A percentile compares a stretch with the other conserved stretches of the same genome.
Evolutionary conservation across 2,797 vertebrate genomes (phyloP).

Genomic region (Anisognathus igniventris): DNA sequence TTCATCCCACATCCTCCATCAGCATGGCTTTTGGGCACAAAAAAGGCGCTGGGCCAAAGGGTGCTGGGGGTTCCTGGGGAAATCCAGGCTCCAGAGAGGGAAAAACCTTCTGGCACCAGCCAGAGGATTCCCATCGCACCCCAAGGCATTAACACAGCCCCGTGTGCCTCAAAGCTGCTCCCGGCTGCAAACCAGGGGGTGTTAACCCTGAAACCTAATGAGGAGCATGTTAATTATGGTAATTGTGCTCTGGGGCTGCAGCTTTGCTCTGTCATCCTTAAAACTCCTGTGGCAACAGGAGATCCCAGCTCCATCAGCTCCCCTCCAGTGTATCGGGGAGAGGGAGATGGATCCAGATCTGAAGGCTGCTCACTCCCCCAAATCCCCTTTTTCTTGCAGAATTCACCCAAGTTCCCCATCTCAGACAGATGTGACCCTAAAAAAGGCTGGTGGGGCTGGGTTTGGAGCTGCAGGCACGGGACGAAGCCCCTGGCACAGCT

Average conservation of each 20-base stretch:
- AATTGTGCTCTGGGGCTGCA: neutral
- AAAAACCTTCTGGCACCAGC: neutral
- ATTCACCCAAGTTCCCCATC: neutral
- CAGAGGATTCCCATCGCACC: fast-evolving
- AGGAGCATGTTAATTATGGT: fast-evolving
- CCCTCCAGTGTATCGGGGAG: fast-evolving
- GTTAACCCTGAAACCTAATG: neutral
- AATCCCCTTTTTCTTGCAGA: neutral
- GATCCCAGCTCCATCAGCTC: neutral
- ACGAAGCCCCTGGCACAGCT: slow-evolving; percentile 14
- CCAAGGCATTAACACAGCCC: neutral
- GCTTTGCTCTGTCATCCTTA: neutral
- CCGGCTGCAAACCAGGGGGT: fast-evolving
- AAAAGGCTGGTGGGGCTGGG: fast-evolving
- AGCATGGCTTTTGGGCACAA: fast-evolving
- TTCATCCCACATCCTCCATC: neutral
- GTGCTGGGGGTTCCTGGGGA: neutral
- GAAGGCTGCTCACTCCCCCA: fast-evolving
- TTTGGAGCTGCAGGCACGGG: neutral
- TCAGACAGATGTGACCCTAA: fast-evolving
- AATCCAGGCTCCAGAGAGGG: neutral
- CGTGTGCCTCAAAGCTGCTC: fast-evolving
- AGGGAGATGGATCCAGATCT: fast-evolving
- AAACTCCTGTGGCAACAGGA: fast-evolving
- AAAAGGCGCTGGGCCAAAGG: neutral